phyloP scores from a whole-genome alignment of 2,888 invertebrate genomes.

The Zaprionus lineosus region DNA sequence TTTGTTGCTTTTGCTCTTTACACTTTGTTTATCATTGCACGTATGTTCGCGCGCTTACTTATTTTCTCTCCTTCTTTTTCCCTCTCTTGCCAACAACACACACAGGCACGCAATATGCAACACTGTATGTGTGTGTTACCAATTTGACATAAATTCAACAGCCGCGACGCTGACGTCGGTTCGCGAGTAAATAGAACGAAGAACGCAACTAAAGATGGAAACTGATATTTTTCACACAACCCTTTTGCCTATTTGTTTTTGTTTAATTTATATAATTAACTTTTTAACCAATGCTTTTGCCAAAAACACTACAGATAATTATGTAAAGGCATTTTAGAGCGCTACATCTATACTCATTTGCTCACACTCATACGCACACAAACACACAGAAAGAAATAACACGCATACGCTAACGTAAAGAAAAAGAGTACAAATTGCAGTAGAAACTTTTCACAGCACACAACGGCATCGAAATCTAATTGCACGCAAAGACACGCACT shows the following conservation, averaged over 20 bases:
- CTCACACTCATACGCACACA: slow-evolving; percentile 22
- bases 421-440: slow-evolving; percentile 72
- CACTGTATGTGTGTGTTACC: slow-evolving; percentile 49
- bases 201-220: slow-evolving; percentile 63
- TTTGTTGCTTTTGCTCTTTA: slow-evolving; percentile 45
- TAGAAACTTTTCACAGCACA: slow-evolving; percentile 69
- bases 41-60: slow-evolving; percentile 47
- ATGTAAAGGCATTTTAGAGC: slow-evolving; percentile 73
- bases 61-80: slow-evolving; percentile 27
- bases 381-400: too few relatives aligned
- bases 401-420: slow-evolving; percentile 53
- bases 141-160: slow-evolving; percentile 82
- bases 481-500: slow-evolving; percentile 39
- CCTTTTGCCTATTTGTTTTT: slow-evolving; percentile 23
- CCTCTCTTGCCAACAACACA: slow-evolving; percentile 22
- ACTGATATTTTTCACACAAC: slow-evolving; percentile 55
- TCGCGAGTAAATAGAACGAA: slow-evolving; percentile 75
- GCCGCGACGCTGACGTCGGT: slow-evolving; percentile 79
- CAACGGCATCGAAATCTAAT: slow-evolving; percentile 35
- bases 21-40: slow-evolving; percentile 72
- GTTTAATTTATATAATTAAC: slow-evolving; percentile 53
- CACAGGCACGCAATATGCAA: slow-evolving; percentile 55
- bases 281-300: slow-evolving; percentile 21
- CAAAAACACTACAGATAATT: slow-evolving; percentile 47
- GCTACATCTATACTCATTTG: slow-evolving; percentile 29